Conservation (phyloP, 2,113 vertebrate genomes). For the Myodes glareolus region DNA sequence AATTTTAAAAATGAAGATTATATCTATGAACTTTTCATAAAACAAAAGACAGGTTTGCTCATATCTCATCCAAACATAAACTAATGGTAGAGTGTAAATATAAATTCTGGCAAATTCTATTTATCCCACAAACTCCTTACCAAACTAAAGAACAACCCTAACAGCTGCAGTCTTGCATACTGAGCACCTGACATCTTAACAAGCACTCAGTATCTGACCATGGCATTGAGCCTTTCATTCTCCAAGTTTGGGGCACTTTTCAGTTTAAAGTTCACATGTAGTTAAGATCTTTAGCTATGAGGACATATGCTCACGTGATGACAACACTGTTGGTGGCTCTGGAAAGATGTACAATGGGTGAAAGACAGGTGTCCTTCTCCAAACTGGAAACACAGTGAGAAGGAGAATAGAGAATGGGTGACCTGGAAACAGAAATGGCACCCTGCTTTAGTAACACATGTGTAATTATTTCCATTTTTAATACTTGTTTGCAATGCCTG, state of each 20-base stretch:
- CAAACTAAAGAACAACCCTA: neutral
- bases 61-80: neutral
- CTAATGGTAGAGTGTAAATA: neutral
- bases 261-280: neutral
- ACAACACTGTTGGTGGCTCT: neutral
- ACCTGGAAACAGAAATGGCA: neutral
- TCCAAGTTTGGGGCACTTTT: neutral
- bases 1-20: neutral
- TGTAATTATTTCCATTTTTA: neutral
- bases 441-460: neutral
- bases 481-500: neutral
- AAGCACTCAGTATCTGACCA: neutral
- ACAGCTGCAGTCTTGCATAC: neutral
- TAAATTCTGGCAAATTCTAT: neutral
- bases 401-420: neutral
- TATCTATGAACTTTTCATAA: neutral
- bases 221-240: neutral
- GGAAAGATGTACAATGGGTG: neutral
- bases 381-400: neutral
- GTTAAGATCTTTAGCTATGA: neutral
- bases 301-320: neutral
- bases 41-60: neutral
- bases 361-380: neutral
- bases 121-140: neutral
- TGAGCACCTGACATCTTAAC: neutral